Evolutionary conservation across 1,140 invertebrate species (phyloP).

Genomic region (Orchestia grillus): DNA sequence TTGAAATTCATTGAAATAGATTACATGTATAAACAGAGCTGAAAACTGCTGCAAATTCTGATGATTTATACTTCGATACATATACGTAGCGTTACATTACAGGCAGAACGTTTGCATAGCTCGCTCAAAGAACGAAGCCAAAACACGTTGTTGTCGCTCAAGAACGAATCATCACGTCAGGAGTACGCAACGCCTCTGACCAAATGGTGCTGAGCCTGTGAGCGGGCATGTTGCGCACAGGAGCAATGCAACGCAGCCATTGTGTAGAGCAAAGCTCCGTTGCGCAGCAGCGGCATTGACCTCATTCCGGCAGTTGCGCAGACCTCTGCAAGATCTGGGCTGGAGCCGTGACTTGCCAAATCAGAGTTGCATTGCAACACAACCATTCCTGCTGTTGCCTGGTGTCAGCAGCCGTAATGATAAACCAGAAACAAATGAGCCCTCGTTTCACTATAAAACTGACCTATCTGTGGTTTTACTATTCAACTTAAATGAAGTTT

Average conservation of each 20-base stretch:
- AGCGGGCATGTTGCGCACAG: background rate
- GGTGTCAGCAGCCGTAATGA: background rate
- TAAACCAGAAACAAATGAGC: background rate
- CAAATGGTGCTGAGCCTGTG: background rate
- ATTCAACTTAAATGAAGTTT: background rate
- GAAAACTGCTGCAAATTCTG: background rate
- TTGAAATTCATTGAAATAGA: too few relatives aligned
- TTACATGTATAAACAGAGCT: too few relatives aligned
- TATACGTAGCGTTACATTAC: too few relatives aligned
- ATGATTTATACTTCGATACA: too few relatives aligned
- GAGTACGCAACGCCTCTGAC: background rate
- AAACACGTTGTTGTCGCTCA: background rate
- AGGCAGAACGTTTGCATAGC: background rate
- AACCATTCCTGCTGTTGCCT: background rate
- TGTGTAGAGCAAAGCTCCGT: conserved; percentile 24
- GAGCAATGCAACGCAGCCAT: background rate
- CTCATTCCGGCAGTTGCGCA: conserved; percentile 40
- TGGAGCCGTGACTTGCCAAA: conserved; percentile 30
- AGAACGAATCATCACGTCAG: background rate
- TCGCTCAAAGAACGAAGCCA: background rate
- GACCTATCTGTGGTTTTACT: background rate
- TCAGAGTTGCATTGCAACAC: background rate
- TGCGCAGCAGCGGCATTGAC: conserved; percentile 41
- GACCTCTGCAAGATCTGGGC: conserved; percentile 20
- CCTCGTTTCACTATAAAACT: background rate